A percentile compares a stretch with the other conserved stretches of the same genome.
phyloP scores from a whole-genome alignment of 30 jellyfish, hydroid and myxozoan genomes.

The Hydra vulgaris region DNA sequence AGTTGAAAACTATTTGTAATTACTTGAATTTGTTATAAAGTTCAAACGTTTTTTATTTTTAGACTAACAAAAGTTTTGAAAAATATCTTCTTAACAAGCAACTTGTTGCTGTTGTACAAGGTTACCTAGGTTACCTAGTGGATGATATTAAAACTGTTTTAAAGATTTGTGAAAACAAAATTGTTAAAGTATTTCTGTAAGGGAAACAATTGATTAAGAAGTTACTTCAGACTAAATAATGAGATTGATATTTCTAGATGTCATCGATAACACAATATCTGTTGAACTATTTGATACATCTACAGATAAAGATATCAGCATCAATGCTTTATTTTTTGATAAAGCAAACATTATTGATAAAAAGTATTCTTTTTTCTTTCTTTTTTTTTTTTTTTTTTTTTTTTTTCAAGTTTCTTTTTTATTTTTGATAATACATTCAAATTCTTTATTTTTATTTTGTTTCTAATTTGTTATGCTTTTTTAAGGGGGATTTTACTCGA shows the following conservation, averaged over 20 bases:
- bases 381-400: no score
- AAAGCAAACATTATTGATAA: slow-evolving; percentile 36
- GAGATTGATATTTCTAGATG: neutral
- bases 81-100: neutral
- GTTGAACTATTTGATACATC: slow-evolving; percentile 73
- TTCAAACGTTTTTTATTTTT: no score
- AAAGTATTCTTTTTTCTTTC: slow-evolving; percentile 27
- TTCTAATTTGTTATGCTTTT: neutral
- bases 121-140: slow-evolving; percentile 18
- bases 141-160: neutral
- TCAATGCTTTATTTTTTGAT: slow-evolving; percentile 35
- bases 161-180: neutral
- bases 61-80: neutral
- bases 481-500: neutral
- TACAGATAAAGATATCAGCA: slow-evolving; percentile 60
- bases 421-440: no score
- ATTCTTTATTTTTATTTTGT: neutral
- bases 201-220: no score
- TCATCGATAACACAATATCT: slow-evolving; percentile 7
- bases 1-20: no score
- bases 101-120: slow-evolving; percentile 28
- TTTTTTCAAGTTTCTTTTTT: no score
- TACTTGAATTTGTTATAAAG: no score
- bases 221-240: no score
- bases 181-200: neutral